Base-by-base conservation (phyloP, 2,797 vertebrate species). In the Myotis daubentonii region DNA sequence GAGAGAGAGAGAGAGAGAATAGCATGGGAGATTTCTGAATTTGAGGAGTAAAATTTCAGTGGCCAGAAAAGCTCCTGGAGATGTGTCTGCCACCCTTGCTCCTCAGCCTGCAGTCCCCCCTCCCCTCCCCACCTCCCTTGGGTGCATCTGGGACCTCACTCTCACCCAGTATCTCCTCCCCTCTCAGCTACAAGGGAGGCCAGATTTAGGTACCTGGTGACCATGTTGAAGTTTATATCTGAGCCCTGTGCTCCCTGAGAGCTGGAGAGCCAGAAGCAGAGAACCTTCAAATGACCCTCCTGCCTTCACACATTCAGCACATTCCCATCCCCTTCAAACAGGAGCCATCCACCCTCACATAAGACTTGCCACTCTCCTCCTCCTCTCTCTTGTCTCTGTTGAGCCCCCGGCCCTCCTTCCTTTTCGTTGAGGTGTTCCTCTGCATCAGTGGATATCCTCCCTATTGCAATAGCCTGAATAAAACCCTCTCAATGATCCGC, bases 11-110 rank as follows among this genome's bases (percentile, higher is more conserved):
- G 65, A 23, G 53, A 17, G 28, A 76, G 51, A 33, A 75, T 28
- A 51, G 12, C 11, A 71, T 16, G 33, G 89, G 33, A 71, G 44
- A 41, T 41, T 86, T 87, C 66, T 80, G n/a, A 91, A 70, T 81
- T 30, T 62, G 23, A 79, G n/a, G 23, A 86, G 33, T 57, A 19
- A 80, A 82, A 36, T 84, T 94, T 74, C 55, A 76, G 91, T 20
- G 23, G 47, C n/a, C 53, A 0, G 22, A 23, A 80, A 53, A 68
- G 41, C 12, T 5, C 51, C 6, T 9, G 28, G 33, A 49, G 28
- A 30, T 23, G 7, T 13, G 8, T 41, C n/a, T 12, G 2, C 33
- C 5, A 3, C 6, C 17, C 2, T 4, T 44, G 16, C 33, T 16
- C 6, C 25, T 88, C 44, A n/a, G 5, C 25, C 44, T 6, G 0